These are phyloP conservation scores for Dryadula phaetusa DNA, from an alignment of 2,888 invertebrate species.

Conservation along the genomic window DNA sequence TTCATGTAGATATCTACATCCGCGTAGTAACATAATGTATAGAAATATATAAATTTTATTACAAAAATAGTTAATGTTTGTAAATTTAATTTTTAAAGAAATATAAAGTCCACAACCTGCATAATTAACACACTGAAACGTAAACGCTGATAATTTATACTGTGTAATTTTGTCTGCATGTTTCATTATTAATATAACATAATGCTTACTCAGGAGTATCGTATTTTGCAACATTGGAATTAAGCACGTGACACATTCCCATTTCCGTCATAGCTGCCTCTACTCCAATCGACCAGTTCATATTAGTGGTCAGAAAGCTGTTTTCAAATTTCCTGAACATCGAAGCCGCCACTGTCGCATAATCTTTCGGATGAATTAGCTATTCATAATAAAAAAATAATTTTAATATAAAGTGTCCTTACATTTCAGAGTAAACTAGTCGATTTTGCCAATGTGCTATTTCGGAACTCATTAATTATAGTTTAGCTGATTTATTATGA, in stretches of 20 bases:
- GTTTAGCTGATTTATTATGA: too few species aligned
- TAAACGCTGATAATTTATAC: not conserved
- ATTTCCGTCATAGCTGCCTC: constrained; percentile 86
- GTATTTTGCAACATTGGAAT: constrained; percentile 86
- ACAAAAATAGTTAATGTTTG: too few species aligned
- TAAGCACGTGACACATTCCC: constrained; percentile 88
- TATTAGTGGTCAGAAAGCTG: constrained; percentile 58
- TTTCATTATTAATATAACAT: not conserved
- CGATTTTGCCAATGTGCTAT: too few species aligned
- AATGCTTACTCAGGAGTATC: constrained; percentile 80
- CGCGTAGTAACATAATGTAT: too few species aligned
- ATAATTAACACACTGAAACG: too few species aligned
- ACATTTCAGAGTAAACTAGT: not conserved
- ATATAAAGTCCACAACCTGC: too few species aligned
- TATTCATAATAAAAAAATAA: constrained; percentile 44
- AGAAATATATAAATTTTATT: too few species aligned
- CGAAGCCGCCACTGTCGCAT: constrained; percentile 59
- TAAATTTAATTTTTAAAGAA: too few species aligned
- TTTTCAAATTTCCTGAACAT: constrained; percentile 61
- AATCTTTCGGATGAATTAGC: constrained; percentile 64
- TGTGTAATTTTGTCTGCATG: not conserved
- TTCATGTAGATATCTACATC: too few species aligned
- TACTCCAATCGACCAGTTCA: constrained; percentile 71
- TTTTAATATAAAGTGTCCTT: not conserved
- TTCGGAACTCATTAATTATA: too few species aligned